These are phyloP conservation scores for Sminthopsis crassicaudata DNA, from an alignment of 2,113 vertebrate species.

Conservation along the genomic window DNA sequence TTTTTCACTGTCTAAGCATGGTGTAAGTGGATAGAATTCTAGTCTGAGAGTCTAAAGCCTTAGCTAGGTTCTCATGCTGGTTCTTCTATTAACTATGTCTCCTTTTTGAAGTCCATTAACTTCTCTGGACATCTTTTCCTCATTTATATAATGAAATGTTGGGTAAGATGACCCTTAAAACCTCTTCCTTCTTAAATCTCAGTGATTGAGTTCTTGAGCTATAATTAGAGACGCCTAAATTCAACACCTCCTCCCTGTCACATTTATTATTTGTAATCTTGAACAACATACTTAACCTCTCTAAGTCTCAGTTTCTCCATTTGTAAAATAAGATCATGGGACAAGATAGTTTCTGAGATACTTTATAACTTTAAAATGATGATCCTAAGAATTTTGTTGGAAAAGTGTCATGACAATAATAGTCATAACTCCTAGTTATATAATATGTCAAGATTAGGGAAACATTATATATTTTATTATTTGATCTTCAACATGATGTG, in stretches of 20 bases:
- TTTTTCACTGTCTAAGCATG: not conserved
- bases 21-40: not conserved
- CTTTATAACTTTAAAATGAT: not conserved
- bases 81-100: not conserved
- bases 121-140: not conserved
- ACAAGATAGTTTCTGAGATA: not conserved
- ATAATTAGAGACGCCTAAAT: not conserved
- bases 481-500: not conserved
- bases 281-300: not conserved
- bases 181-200: not conserved
- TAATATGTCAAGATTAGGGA: not conserved
- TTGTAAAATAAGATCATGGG: not conserved
- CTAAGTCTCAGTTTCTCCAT: not conserved
- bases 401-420: not conserved
- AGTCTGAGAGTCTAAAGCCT: not conserved
- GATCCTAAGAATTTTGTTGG: not conserved
- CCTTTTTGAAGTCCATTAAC: not conserved
- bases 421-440: not conserved
- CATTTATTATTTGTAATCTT: not conserved
- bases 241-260: not conserved
- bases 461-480: not conserved
- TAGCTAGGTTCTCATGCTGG: not conserved
- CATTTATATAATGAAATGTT: not conserved
- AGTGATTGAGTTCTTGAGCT: not conserved
- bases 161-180: not conserved